These are phyloP conservation scores for Oeneis ivallda DNA, from an alignment of 2,888 invertebrate genomes.

Conservation along the genomic window DNA sequence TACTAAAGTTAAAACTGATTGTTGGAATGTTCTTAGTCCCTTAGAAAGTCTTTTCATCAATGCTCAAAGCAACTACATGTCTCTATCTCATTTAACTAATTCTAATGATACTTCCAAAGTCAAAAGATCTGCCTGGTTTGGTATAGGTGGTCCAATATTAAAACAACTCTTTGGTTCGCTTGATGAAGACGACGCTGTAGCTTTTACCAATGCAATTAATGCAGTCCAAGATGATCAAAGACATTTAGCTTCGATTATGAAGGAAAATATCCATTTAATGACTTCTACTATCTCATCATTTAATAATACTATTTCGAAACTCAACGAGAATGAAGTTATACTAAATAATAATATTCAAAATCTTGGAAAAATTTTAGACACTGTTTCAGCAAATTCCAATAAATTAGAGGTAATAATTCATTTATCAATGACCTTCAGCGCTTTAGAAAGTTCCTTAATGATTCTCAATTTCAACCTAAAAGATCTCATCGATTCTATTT, in stretches of 20 bases:
- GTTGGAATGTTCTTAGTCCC: conserved; percentile 16
- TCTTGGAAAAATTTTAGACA: conserved; percentile 13
- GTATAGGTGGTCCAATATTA: conserved; percentile 17
- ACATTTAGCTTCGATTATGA: conserved; percentile 9
- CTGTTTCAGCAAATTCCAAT: conserved; percentile 12
- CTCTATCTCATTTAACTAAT: conserved; percentile 19
- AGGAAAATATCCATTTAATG: conserved; percentile 19
- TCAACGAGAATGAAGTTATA: conserved; percentile 11
- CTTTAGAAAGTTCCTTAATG: too few species aligned
- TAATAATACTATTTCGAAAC: conserved; percentile 12
- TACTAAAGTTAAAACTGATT: conserved; percentile 17
- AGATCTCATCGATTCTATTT: too few species aligned
- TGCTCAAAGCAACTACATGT: conserved; percentile 18
- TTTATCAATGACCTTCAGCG: too few species aligned
- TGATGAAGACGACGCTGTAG: conserved; percentile 3
- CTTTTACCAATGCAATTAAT: conserved; percentile 18
- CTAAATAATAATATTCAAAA: conserved; percentile 17
- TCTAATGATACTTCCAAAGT: not conserved
- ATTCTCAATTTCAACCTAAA: too few species aligned
- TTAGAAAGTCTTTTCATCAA: conserved; percentile 19
- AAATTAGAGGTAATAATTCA: conserved; percentile 15
- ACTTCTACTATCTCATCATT: conserved; percentile 6
- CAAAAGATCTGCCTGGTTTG: conserved; percentile 18
- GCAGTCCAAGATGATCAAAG: conserved; percentile 15
- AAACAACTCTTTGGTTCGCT: conserved; percentile 19